A percentile compares a stretch with the other conserved stretches of the same genome.
phyloP scores from a whole-genome alignment of 1,140 invertebrate genomes.

The Platyscapa corneri region DNA sequence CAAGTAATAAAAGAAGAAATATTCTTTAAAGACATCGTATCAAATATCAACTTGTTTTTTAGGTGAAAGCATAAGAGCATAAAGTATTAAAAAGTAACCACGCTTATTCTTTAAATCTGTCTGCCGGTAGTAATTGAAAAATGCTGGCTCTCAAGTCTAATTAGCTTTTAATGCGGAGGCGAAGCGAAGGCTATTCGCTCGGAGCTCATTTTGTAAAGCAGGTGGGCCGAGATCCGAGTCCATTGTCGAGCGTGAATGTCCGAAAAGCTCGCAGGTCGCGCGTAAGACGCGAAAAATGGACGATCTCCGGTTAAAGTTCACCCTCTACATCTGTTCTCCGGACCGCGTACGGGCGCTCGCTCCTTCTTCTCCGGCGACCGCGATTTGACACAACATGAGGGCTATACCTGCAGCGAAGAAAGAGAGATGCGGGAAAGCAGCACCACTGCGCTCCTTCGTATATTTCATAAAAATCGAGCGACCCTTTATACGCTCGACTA shows the following conservation, averaged over 20 bases:
- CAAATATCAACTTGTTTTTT: too few species aligned
- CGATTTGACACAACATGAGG: constrained; percentile 54
- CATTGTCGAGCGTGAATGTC: not conserved
- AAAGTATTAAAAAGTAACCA: too few species aligned
- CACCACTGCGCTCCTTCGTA: constrained; percentile 43
- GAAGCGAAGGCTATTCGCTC: too few species aligned
- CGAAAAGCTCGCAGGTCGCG: not conserved
- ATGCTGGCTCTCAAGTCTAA: too few species aligned
- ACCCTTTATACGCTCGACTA: constrained; percentile 66
- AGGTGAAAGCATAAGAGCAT: too few species aligned
- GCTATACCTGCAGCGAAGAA: constrained; percentile 58
- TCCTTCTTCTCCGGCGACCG: constrained; percentile 46
- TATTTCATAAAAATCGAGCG: constrained; percentile 65
- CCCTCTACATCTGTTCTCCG: too few species aligned
- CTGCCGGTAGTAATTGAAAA: too few species aligned
- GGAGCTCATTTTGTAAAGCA: too few species aligned
- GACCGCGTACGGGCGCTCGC: not conserved
- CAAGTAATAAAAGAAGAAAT: too few species aligned
- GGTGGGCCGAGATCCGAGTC: not conserved
- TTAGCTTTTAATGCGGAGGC: too few species aligned
- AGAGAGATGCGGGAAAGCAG: not conserved
- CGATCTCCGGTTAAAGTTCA: not conserved
- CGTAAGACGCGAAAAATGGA: not conserved
- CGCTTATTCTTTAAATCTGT: too few species aligned
- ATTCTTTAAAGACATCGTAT: too few species aligned